A percentile compares a stretch with the other conserved stretches of the same genome.
Evolutionary conservation across 2,113 vertebrate species (phyloP).

Genomic region (Eudyptes chrysolophus): DNA sequence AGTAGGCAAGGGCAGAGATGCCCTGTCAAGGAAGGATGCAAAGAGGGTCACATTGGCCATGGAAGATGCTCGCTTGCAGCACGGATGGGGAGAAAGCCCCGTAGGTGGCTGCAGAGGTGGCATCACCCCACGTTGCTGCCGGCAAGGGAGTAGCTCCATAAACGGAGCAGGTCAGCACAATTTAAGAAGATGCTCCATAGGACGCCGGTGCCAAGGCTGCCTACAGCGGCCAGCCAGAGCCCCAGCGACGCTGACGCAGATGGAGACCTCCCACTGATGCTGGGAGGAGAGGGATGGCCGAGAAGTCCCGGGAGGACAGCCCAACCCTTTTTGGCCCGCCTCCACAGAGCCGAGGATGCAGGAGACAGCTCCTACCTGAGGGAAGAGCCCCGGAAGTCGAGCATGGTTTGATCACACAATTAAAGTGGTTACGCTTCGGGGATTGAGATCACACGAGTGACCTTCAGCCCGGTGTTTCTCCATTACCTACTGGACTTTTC

Average conservation of each 20-base stretch:
- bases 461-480: not conserved
- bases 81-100: rapidly evolving
- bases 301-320: not conserved
- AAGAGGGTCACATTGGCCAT: not conserved
- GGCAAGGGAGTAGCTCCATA: not conserved
- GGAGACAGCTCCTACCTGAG: not conserved
- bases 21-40: not conserved
- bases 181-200: not conserved
- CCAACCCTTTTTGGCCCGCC: not conserved
- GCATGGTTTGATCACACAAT: not conserved
- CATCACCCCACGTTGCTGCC: not conserved
- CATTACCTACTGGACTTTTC: not conserved
- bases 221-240: not conserved
- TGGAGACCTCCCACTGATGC: not conserved
- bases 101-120: not conserved
- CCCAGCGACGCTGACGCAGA: rapidly evolving
- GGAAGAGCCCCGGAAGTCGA: not conserved
- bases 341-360: not conserved
- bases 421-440: not conserved
- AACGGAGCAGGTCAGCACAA: not conserved
- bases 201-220: not conserved
- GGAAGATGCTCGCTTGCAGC: not conserved
- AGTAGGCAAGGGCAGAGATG: not conserved
- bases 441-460: not conserved
- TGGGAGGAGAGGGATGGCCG: not conserved